A percentile compares a stretch with the other conserved stretches of the same genome.
Evolutionary conservation across 2,113 vertebrate genomes (phyloP).

Genomic region (Erinaceus europaeus): DNA sequence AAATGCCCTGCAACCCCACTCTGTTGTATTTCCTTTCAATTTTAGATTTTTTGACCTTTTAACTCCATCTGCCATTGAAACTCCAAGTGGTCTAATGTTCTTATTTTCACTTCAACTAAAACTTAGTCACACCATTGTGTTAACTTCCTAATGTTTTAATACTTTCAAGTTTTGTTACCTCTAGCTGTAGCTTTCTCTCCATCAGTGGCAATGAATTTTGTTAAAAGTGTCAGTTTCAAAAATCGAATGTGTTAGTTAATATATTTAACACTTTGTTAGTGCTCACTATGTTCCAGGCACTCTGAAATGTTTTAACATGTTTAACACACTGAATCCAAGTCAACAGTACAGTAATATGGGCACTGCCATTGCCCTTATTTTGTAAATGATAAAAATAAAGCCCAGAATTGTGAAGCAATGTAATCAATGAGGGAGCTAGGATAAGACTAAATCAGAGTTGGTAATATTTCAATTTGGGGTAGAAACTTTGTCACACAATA

Average conservation of each 20-base stretch:
- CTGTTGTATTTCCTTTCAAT: background rate
- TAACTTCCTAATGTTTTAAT: slow-evolving; percentile 49
- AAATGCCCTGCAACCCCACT: background rate
- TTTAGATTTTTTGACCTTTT: background rate
- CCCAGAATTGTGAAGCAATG: background rate
- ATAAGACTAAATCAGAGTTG: background rate
- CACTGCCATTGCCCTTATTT: background rate
- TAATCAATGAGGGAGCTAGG: background rate
- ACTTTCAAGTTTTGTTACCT: slow-evolving; percentile 21
- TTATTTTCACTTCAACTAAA: slow-evolving; percentile 49
- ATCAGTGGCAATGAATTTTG: background rate
- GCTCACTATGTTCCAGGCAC: background rate
- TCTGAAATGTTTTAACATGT: slow-evolving; percentile 18
- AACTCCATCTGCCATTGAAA: background rate
- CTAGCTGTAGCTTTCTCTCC: background rate
- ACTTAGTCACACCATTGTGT: background rate
- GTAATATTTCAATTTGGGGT: background rate
- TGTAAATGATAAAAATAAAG: background rate
- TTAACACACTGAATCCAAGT: slow-evolving; percentile 8
- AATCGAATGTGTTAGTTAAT: slow-evolving; percentile 36
- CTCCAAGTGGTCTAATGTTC: background rate
- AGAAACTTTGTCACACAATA: background rate
- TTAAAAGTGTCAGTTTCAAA: slow-evolving; percentile 31
- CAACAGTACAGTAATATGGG: background rate
- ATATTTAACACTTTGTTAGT: slow-evolving; percentile 1